Percentiles rank a stretch among this genome's conserved stretches.
Evolutionary conservation across 2,888 invertebrate species (phyloP).

Genomic region (Eucriotettix oculatus): DNA sequence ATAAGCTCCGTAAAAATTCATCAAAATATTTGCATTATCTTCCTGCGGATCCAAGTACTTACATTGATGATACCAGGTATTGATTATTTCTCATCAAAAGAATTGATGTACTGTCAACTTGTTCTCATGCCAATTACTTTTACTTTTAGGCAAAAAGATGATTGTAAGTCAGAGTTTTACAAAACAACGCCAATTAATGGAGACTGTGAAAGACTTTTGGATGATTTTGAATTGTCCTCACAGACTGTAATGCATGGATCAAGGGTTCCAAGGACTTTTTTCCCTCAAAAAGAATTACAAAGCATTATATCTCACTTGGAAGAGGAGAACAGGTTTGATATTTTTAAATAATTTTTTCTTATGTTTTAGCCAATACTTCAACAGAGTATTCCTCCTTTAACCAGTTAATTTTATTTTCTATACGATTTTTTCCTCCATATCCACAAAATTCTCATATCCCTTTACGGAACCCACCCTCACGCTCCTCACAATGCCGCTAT

Average conservation of each 20-base stretch:
- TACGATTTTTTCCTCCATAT: too few species aligned
- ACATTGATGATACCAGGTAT: neutral
- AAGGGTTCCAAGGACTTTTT: neutral
- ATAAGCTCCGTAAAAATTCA: slow-evolving; percentile 21
- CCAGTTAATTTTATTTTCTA: too few species aligned
- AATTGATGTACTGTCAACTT: too few species aligned
- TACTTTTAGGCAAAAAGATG: neutral
- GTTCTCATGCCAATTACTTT: neutral
- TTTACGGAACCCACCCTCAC: too few species aligned
- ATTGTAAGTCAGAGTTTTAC: neutral
- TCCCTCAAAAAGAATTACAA: slow-evolving; percentile 35
- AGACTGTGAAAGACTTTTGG: neutral
- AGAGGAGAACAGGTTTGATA: slow-evolving; percentile 25
- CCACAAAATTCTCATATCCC: neutral
- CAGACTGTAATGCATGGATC: slow-evolving; percentile 6
- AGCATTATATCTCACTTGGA: slow-evolving; percentile 55
- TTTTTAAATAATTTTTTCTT: neutral
- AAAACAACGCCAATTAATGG: too few species aligned
- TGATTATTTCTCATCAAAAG: neutral
- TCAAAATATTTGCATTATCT: slow-evolving; percentile 18
- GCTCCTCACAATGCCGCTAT: too few species aligned
- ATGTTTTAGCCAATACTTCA: neutral
- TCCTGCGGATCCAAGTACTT: slow-evolving; percentile 16
- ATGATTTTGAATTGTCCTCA: neutral
- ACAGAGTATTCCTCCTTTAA: neutral